Evolutionary conservation across 1,140 invertebrate species (phyloP).

Genomic region (Bursaphelenchus mucronatus): DNA sequence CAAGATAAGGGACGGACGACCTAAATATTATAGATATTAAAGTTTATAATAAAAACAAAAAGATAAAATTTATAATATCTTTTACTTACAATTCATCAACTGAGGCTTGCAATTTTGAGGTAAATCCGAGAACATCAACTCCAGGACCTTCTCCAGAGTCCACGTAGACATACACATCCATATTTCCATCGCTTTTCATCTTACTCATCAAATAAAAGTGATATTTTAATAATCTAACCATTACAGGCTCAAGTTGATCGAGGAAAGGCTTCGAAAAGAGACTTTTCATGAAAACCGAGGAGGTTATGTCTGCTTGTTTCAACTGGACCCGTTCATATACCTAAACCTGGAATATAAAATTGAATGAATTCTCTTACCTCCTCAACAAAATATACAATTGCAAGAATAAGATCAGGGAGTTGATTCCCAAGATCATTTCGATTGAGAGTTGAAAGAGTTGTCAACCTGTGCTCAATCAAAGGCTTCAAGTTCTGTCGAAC

Average conservation of each 20-base stretch:
- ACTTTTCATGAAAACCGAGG: background rate
- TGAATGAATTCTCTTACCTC: background rate
- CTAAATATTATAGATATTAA: background rate
- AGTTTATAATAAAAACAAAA: background rate
- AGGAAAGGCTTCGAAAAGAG: background rate
- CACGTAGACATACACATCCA: background rate
- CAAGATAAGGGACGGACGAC: background rate
- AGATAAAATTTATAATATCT: background rate
- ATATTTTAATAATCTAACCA: constrained; percentile 7
- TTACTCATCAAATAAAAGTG: constrained; percentile 4
- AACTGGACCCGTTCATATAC: background rate
- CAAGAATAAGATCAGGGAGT: constrained; percentile 7
- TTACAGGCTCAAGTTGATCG: background rate
- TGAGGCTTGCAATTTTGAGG: background rate
- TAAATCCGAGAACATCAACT: background rate
- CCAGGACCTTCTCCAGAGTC: background rate
- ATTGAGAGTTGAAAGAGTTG: background rate
- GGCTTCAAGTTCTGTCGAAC: background rate
- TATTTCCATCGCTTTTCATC: background rate
- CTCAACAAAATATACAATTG: constrained; percentile 1
- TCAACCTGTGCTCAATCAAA: background rate
- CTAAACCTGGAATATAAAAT: background rate
- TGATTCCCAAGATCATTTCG: background rate
- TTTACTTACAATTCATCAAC: background rate
- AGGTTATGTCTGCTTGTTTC: background rate